These are phyloP conservation scores for Mirounga angustirostris DNA, from an alignment of 2,113 vertebrate genomes.

Conservation along the genomic window DNA sequence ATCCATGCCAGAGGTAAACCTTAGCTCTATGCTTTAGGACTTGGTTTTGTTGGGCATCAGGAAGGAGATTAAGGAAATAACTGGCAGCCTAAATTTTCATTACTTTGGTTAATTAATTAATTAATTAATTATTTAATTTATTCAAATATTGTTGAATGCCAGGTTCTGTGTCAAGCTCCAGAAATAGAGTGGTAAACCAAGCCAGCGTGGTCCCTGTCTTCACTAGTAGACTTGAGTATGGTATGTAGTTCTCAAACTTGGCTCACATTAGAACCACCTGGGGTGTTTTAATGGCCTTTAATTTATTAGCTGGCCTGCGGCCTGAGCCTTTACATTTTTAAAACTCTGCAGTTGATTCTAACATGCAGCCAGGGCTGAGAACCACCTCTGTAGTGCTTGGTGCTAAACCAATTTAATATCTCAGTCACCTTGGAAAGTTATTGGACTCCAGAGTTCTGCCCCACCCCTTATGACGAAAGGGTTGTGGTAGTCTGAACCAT, in stretches of 20 bases:
- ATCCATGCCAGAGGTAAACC: not conserved
- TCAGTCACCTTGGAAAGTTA: not conserved
- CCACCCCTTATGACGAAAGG: not conserved
- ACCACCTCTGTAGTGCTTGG: not conserved
- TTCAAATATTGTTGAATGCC: not conserved
- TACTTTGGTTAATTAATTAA: not conserved
- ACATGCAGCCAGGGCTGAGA: not conserved
- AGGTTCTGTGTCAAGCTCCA: not conserved
- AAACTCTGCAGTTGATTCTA: not conserved
- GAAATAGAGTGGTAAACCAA: not conserved
- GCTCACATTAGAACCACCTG: not conserved
- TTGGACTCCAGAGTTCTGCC: not conserved
- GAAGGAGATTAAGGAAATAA: not conserved
- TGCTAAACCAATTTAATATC: not conserved
- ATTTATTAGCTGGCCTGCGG: not conserved
- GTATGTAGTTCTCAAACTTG: not conserved
- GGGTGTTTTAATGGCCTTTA: not conserved
- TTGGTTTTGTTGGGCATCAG: not conserved
- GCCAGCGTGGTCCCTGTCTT: accelerated
- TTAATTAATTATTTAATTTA: not conserved
- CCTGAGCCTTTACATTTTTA: not conserved
- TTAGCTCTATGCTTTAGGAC: not conserved
- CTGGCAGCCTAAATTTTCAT: not conserved
- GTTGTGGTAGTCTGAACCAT: not conserved
- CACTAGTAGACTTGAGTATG: not conserved